Evolutionary conservation across 2,113 vertebrate genomes (phyloP), one percentile per base, ranked within the genome.

Genomic region (Pogonocichla stellata): DNA sequence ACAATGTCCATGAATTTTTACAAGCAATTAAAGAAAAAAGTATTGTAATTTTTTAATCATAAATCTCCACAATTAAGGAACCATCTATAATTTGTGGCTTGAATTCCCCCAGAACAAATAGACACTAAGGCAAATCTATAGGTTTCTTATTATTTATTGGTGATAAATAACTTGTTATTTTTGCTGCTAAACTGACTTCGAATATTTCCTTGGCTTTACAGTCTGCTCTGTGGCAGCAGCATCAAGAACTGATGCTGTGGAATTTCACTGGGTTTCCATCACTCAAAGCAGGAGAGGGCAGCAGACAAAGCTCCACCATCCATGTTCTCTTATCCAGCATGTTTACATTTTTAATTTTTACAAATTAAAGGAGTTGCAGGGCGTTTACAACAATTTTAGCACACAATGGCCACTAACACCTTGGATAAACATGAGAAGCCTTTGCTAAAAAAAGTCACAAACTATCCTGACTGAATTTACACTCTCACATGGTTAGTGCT

Each of bases 51-150:
- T 93, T 93, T 57, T 3, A 8, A 80, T 45, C 36, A 45, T 78
- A 85, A 60, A 74, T 91, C 88, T 92, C 74, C 65, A 18, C 53
- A 75, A 84, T 94, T 95, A 93, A 80, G 77, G 81, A 81, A 78
- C 80, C 74, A 71, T 77, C 67, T 40, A 56, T 87, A 87, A 86
- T 69, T 87, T 72, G 73, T 56, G 62, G 58, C 40, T 45, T 33
- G 10, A 80, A 77, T 56, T 85, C n/a, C 51, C 71, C 25, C 56
- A 48, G 71, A 92, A 77, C 34, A 93, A 88, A 88, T 1, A 90
- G 58, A 60, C 67, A 45, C 26, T 40, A 80, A 57, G 12, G n/a
- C 22, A 86, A 73, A 7, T 60, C 70, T 65, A 42, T 12, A 77
- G 28, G 40, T 71, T 54, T 86, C n/a, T 71, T 86, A 42, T 77